These are phyloP conservation scores for Misgurnus anguillicaudatus DNA, from an alignment of 2,113 vertebrate species.

Conservation along the genomic window DNA sequence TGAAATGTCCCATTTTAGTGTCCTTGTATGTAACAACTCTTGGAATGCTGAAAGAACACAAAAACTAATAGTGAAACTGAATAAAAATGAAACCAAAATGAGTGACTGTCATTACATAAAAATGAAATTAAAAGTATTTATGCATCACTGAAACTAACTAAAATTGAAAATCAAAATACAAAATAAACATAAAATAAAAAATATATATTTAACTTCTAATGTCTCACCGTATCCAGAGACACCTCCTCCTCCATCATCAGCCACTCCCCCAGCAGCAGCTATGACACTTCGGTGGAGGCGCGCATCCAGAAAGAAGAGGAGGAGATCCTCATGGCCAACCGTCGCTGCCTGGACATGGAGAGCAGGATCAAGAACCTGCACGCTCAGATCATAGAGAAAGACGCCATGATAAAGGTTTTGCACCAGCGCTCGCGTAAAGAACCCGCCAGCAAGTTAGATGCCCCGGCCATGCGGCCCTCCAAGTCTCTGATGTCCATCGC, in stretches of 20 bases:
- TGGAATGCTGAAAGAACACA: background rate
- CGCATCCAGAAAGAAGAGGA: conserved; percentile 98
- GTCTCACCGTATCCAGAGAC: conserved; percentile 75
- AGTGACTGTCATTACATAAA: background rate
- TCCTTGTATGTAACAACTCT: too few species aligned
- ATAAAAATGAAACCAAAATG: background rate
- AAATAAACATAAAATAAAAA: too few species aligned
- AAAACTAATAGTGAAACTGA: conserved; percentile 4
- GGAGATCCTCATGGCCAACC: conserved; percentile 95
- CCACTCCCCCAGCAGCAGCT: conserved; percentile 92
- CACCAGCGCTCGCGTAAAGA: conserved; percentile 97
- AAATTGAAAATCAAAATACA: background rate
- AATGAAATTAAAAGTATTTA: background rate
- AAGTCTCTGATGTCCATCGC: conserved; percentile 98
- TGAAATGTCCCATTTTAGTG: too few species aligned
- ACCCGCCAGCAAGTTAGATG: conserved; percentile 83
- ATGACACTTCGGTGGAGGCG: conserved; percentile 92
- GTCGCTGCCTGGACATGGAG: conserved; percentile 97
- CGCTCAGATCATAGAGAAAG: conserved; percentile 98
- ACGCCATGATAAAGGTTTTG: conserved; percentile 99
- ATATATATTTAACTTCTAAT: background rate
- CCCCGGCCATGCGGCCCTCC: conserved; percentile 90
- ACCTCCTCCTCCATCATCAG: conserved; percentile 81
- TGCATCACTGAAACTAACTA: background rate
- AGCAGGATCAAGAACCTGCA: conserved; percentile 99